Conservation (phyloP, 2,797 vertebrate species). For the Microchirus variegatus region DNA sequence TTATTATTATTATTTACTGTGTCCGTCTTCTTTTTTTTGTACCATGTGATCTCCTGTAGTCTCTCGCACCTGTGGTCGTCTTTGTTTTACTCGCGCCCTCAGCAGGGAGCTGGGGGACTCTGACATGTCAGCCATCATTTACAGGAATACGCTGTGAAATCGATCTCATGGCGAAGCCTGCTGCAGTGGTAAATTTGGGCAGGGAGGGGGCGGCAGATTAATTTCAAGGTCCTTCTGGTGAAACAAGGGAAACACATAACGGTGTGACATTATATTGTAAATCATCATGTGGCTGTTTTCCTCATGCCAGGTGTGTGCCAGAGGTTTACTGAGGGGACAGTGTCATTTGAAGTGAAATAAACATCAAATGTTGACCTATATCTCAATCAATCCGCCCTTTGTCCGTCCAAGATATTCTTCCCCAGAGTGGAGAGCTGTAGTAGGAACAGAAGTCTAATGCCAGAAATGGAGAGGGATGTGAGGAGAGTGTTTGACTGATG, state of each 20-base stretch:
- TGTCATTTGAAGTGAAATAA: conserved; percentile 74
- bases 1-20: neutral
- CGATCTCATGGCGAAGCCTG: conserved; percentile 67
- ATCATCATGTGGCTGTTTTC: conserved; percentile 48
- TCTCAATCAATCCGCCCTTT: conserved; percentile 71
- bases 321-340: conserved; percentile 59
- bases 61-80: conserved; percentile 28
- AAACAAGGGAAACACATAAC: conserved; percentile 54
- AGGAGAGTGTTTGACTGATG: conserved; percentile 71
- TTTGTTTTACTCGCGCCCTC: conserved; percentile 49
- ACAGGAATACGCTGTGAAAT: conserved; percentile 76
- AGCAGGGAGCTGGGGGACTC: conserved; percentile 51
- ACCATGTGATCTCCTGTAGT: neutral
- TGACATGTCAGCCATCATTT: conserved; percentile 74
- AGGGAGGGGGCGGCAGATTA: conserved; percentile 63
- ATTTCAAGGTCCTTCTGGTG: conserved; percentile 71
- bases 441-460: conserved; percentile 46
- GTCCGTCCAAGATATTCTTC: conserved; percentile 67
- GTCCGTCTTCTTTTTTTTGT: conserved; percentile 24
- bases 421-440: conserved; percentile 54
- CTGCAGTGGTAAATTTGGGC: conserved; percentile 68
- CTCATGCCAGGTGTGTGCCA: conserved; percentile 26
- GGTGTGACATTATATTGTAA: conserved; percentile 63
- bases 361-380: conserved; percentile 59
- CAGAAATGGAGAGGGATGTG: conserved; percentile 49